Conservation (phyloP, 2,113 vertebrate species). For the Craseonycteris thonglongyai region DNA sequence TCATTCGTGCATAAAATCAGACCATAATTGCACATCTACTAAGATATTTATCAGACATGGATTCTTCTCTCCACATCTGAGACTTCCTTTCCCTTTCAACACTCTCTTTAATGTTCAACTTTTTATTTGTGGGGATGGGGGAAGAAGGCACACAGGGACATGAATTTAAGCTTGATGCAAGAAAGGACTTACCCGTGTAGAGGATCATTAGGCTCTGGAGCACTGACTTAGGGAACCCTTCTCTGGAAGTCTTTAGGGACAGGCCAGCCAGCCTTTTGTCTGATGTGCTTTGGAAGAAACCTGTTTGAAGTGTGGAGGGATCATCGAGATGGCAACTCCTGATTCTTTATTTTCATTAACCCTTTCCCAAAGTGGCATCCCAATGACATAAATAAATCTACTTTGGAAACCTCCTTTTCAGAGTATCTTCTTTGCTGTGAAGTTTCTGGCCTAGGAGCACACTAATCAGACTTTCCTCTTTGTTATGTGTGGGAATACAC, state of each 20-base stretch:
- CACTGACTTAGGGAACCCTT: slow-evolving; percentile 10
- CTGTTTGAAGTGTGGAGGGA: neutral
- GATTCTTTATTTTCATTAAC: neutral
- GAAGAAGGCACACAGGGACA: neutral
- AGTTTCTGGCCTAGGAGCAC: neutral
- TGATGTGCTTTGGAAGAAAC: slow-evolving; percentile 34
- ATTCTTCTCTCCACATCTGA: neutral
- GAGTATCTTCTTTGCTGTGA: neutral
- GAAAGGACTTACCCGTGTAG: slow-evolving; percentile 12
- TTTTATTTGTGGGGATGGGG: neutral
- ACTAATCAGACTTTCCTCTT: neutral
- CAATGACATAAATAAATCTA: neutral
- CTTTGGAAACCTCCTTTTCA: neutral
- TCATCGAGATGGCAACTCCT: slow-evolving; percentile 12
- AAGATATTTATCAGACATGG: neutral
- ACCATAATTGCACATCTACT: neutral
- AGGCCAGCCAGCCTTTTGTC: neutral
- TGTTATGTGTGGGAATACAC: neutral
- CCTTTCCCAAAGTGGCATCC: neutral
- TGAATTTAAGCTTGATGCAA: neutral
- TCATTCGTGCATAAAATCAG: neutral
- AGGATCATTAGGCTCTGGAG: neutral
- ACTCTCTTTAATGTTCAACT: neutral
- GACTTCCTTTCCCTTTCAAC: neutral
- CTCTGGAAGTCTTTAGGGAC: neutral